Percentiles rank a stretch among this genome's conserved stretches.
Conservation (phyloP, 1,140 invertebrate species). For the Achatina immaculata region DNA sequence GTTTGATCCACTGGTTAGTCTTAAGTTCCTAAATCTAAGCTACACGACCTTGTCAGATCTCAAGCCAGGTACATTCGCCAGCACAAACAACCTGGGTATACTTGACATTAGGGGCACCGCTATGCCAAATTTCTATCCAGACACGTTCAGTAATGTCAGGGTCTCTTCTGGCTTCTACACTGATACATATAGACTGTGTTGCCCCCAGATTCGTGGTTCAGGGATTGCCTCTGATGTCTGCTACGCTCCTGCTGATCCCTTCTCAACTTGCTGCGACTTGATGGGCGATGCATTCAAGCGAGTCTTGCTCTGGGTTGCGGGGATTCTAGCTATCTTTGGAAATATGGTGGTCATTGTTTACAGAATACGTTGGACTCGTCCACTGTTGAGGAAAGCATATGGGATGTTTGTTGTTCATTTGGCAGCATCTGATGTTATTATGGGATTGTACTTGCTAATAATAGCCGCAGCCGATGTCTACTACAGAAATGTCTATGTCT, state of each 20-base stretch:
- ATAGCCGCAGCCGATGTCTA: slow-evolving; percentile 53
- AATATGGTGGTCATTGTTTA: slow-evolving; percentile 50
- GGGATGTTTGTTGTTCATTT: slow-evolving; percentile 55
- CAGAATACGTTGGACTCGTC: slow-evolving; percentile 35
- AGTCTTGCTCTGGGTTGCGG: background rate
- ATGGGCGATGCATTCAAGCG: slow-evolving; percentile 2
- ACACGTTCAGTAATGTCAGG: slow-evolving; percentile 25
- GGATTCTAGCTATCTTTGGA: slow-evolving; percentile 42
- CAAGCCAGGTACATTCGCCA: slow-evolving; percentile 1
- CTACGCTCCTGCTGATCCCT: slow-evolving; percentile 2
- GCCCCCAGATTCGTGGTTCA: slow-evolving; percentile 22
- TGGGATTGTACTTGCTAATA: slow-evolving; percentile 61
- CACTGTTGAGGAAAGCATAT: slow-evolving; percentile 24
- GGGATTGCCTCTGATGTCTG: slow-evolving; percentile 11
- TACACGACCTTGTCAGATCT: background rate
- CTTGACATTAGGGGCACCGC: slow-evolving; percentile 20
- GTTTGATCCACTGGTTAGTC: background rate
- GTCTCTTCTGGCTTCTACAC: slow-evolving; percentile 26
- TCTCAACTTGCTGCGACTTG: background rate
- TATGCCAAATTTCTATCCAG: slow-evolving; percentile 21
- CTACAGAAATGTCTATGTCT: slow-evolving; percentile 52
- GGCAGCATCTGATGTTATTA: slow-evolving; percentile 56
- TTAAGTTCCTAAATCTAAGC: slow-evolving; percentile 33
- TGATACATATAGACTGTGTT: slow-evolving; percentile 49
- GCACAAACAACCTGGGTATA: background rate